Evolutionary conservation across 2,113 vertebrate genomes (phyloP).

Genomic region (Scytalopus superciliaris): DNA sequence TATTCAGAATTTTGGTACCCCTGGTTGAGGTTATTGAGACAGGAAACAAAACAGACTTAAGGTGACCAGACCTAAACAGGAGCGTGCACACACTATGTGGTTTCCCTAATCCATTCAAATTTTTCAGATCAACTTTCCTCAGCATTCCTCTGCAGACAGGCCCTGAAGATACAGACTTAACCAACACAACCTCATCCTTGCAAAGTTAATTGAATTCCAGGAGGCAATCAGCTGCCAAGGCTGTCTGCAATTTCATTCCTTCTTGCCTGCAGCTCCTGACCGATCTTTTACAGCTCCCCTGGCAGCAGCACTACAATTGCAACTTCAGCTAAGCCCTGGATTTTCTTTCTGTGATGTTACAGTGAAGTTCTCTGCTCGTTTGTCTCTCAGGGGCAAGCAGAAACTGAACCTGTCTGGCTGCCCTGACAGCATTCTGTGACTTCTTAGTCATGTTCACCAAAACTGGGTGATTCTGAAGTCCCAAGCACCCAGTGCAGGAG

Average conservation of each 20-base stretch:
- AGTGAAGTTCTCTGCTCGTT: background rate
- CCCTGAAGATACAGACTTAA: background rate
- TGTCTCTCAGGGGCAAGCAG: background rate
- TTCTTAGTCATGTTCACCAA: background rate
- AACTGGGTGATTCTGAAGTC: background rate
- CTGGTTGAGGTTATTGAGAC: background rate
- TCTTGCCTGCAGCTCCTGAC: slow-evolving; percentile 26
- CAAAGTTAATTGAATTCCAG: slow-evolving; percentile 17
- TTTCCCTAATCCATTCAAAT: background rate
- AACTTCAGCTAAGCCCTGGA: background rate
- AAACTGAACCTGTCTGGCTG: background rate
- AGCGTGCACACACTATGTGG: fast-evolving
- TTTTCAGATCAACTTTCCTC: background rate
- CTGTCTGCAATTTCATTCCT: slow-evolving; percentile 16
- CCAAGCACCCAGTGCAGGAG: background rate
- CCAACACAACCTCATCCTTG: background rate
- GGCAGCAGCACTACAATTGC: background rate
- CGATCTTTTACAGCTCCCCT: background rate
- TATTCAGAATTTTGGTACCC: background rate
- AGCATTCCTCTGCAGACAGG: background rate
- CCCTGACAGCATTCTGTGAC: background rate
- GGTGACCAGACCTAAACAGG: background rate
- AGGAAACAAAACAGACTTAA: background rate
- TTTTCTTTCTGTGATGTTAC: background rate
- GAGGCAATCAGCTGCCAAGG: slow-evolving; percentile 7